Evolutionary conservation across 2,797 vertebrate genomes (phyloP).

Genomic region (Myotis pilosus): DNA sequence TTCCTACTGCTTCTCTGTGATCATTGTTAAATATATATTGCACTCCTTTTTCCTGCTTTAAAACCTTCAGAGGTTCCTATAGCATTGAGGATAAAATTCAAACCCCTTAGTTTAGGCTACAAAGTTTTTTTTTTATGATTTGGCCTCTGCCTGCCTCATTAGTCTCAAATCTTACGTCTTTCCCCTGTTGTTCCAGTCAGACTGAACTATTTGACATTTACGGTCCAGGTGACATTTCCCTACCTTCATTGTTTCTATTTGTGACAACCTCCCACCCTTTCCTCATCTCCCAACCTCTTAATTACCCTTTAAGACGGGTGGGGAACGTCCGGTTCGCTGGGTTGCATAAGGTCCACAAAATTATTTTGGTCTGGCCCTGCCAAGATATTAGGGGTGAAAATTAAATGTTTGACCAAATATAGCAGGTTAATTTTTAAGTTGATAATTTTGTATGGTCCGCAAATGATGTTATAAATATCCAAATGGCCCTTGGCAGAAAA

Average conservation of each 20-base stretch:
- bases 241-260: conserved; percentile 1
- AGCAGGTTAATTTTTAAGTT: no score
- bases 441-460: no score
- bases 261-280: background rate
- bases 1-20: background rate
- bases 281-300: background rate
- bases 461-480: no score
- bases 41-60: background rate
- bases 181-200: background rate
- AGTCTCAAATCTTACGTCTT: background rate
- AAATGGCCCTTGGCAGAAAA: no score
- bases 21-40: conserved; percentile 14
- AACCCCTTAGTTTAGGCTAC: background rate
- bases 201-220: conserved; percentile 16
- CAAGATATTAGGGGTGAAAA: no score
- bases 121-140: background rate
- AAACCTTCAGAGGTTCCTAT: background rate
- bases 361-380: no score
- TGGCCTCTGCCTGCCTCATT: conserved; percentile 13
- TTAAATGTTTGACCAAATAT: no score
- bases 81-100: conserved; percentile 41
- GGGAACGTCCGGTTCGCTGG: no score
- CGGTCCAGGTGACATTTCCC: background rate
- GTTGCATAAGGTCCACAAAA: no score
- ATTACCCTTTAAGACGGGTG: background rate